Evolutionary conservation across 2,888 invertebrate genomes (phyloP), one percentile per base, ranked within the genome.

Genomic region (Drosophila mimica): DNA sequence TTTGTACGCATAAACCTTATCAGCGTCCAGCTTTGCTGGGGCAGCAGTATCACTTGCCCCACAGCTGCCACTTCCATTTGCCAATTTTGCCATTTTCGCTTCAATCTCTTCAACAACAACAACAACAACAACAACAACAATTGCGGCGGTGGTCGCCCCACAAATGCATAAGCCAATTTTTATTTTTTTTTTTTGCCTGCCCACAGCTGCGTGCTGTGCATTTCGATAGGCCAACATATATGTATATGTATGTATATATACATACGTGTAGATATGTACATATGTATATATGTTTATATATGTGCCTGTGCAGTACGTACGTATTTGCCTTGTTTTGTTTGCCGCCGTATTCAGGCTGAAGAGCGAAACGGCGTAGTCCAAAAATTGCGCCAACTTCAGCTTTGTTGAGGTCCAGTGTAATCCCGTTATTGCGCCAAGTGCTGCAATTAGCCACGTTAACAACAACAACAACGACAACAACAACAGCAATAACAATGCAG

Each of bases 361-460:
- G 66, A 52, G 73, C 30, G 25, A 15, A 28, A 1, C 33, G 33
- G 49, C n/a, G 52, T 3, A 36, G 52, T 30, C 51, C 28, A 49
- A 60, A 60, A 60, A 60, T 36, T 17, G 25, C 31, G 52, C 38
- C 58, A 49, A 30, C 61, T 62, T 30, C 63, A 66, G 20, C 38
- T 49, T 67, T 58, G 60, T 46, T 60, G 58, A 28, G 54, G 52
- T 51, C 56, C 57, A 63, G 53, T 43, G 86, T 88, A 88, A 88
- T 88, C 88, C 85, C 73, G 83, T 78, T 86, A 85, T 78, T 83
- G 74, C 77, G 80, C 74, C 82, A 75, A 85, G 69, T 79, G 79
- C 79, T 61, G 80, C 83, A 81, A 83, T 85, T 88, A 78, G 73
- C 81, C 79, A 76, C 64, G 84, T 73, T 72, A 73, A 62, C 74